Evolutionary conservation across 2,113 vertebrate species (phyloP).

Genomic region (Hippocampus comes): DNA sequence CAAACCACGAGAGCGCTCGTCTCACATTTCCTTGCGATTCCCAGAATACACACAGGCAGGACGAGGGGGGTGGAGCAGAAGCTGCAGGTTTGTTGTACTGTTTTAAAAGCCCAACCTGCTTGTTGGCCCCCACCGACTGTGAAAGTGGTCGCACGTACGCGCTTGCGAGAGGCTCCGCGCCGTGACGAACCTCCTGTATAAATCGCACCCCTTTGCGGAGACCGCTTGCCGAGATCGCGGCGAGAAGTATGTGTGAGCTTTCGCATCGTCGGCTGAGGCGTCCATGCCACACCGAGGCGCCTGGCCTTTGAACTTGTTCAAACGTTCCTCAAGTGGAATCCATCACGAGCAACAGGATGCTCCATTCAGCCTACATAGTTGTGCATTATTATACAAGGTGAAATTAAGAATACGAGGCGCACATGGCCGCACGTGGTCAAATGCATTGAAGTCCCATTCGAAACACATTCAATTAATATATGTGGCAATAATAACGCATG

Average conservation of each 20-base stretch:
- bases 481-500: not conserved
- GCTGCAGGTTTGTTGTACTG: not conserved
- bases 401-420: not conserved
- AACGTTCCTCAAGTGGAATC: not conserved
- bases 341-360: not conserved
- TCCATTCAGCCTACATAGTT: not conserved
- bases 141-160: slow-evolving; percentile 50
- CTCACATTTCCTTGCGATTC: not conserved
- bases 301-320: slow-evolving; percentile 6
- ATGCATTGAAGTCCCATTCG: not conserved
- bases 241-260: slow-evolving; percentile 12
- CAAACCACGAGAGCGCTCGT: not conserved
- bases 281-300: slow-evolving; percentile 22
- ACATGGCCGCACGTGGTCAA: not conserved
- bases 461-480: too few species aligned
- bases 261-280: not conserved
- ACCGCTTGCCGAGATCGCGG: not conserved
- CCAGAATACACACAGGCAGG: not conserved
- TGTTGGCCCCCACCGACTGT: slow-evolving; percentile 28
- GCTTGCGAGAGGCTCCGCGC: slow-evolving; percentile 8
- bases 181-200: slow-evolving; percentile 28
- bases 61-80: not conserved
- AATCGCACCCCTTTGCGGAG: slow-evolving; percentile 35
- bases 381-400: not conserved
- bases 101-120: not conserved